Percentiles rank a stretch among this genome's conserved stretches.
Evolutionary conservation across 2,888 invertebrate genomes (phyloP).

Genomic region (Sicus ferrugineus): DNA sequence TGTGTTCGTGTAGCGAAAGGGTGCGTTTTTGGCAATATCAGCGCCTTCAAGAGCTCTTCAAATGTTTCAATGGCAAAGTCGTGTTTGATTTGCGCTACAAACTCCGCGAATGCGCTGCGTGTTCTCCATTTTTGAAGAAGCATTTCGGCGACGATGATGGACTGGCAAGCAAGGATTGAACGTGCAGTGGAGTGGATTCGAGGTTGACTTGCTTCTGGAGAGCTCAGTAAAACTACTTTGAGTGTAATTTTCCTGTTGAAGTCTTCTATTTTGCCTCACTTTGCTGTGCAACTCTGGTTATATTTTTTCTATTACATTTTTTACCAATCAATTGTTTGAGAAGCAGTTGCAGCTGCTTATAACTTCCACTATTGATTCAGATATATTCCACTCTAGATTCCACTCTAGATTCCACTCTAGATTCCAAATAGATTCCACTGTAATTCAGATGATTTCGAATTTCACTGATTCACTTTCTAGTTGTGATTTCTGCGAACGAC

Average conservation of each 20-base stretch:
- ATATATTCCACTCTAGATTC: too few species aligned
- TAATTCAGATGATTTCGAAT: too few species aligned
- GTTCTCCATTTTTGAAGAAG: background rate
- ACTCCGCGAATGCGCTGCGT: background rate
- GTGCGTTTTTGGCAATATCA: conserved; percentile 30
- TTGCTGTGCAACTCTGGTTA: background rate
- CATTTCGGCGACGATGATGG: background rate
- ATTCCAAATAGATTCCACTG: too few species aligned
- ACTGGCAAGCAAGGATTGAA: background rate
- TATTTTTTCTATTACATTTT: too few species aligned
- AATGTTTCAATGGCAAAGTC: conserved; percentile 31
- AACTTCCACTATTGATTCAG: too few species aligned
- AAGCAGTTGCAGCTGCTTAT: too few species aligned
- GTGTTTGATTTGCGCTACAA: background rate
- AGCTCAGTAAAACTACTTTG: background rate
- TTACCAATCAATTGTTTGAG: too few species aligned
- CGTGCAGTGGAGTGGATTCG: conserved; percentile 7
- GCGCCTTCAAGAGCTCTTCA: conserved; percentile 26
- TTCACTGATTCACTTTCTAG: too few species aligned
- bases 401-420: too few species aligned
- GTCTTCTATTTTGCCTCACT: background rate
- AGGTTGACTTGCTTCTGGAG: conserved; percentile 27
- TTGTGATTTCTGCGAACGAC: too few species aligned
- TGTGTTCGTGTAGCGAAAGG: background rate
- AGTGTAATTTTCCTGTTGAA: background rate